Conservation (phyloP, 2,888 invertebrate genomes). For the Timema cristinae region DNA sequence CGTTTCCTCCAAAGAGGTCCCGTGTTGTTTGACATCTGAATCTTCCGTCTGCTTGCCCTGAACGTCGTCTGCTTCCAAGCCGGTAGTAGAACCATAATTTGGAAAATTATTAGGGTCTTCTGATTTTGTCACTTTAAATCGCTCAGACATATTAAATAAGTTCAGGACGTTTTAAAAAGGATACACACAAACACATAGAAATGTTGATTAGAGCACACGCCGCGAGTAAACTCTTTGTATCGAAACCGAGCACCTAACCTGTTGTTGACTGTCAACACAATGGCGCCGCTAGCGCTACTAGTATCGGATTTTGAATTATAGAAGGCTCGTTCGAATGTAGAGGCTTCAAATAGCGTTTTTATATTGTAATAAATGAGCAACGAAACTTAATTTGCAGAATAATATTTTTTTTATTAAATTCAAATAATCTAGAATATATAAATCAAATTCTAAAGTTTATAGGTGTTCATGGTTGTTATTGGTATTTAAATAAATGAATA, state of each 20-base stretch:
- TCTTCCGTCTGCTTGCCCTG: slow-evolving; percentile 27
- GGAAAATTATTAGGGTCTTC: slow-evolving; percentile 50
- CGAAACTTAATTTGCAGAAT: too few species aligned
- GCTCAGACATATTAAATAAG: slow-evolving; percentile 50
- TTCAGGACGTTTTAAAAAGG: neutral
- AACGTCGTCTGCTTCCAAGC: slow-evolving; percentile 32
- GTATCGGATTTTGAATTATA: too few species aligned
- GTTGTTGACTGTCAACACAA: slow-evolving; percentile 4
- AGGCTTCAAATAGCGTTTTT: too few species aligned
- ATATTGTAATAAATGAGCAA: too few species aligned
- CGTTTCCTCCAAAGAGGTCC: slow-evolving; percentile 26
- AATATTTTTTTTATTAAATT: too few species aligned
- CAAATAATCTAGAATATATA: too few species aligned
- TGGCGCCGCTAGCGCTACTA: slow-evolving; percentile 12
- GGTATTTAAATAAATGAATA: too few species aligned
- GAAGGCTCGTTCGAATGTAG: too few species aligned
- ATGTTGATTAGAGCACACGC: neutral
- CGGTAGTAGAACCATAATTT: slow-evolving; percentile 52
- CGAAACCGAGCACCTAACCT: neutral
- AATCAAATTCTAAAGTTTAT: too few species aligned
- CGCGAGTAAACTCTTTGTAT: slow-evolving; percentile 3
- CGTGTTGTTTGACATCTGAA: slow-evolving; percentile 24
- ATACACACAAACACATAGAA: neutral
- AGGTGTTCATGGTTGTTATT: too few species aligned
- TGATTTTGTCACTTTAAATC: slow-evolving; percentile 58